Evolutionary conservation across 2,888 invertebrate genomes (phyloP).

Genomic region (Ptilodon capucinus): DNA sequence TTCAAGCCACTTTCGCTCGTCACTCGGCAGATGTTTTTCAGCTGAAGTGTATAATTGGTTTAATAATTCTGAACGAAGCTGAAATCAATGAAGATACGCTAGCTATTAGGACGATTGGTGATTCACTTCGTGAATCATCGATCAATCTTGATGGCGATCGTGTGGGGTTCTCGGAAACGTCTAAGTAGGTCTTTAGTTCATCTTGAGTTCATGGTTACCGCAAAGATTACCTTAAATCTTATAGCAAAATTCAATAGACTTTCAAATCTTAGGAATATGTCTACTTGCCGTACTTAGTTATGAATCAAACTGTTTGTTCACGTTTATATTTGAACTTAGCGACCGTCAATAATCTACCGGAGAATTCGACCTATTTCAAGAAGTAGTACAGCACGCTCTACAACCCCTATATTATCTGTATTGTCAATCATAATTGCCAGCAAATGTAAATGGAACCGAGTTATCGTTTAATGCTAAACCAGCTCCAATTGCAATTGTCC

Average conservation of each 20-base stretch:
- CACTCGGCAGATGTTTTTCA: constrained; percentile 41
- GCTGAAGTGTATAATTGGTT: constrained; percentile 40
- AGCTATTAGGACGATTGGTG: constrained; percentile 30
- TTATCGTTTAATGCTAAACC: constrained; percentile 41
- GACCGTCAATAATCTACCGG: too few species aligned
- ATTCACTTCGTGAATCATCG: constrained; percentile 49
- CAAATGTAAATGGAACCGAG: constrained; percentile 32
- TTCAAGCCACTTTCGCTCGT: constrained; percentile 61
- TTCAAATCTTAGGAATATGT: neutral
- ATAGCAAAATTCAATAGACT: neutral
- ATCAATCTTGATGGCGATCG: constrained; percentile 36
- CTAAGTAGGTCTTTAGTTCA: constrained; percentile 32
- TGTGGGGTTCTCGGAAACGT: constrained; percentile 37
- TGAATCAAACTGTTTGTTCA: too few species aligned
- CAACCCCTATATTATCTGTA: constrained; percentile 11
- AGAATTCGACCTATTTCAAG: neutral
- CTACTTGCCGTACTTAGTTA: neutral
- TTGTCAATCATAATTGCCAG: constrained; percentile 33
- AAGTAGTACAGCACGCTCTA: neutral
- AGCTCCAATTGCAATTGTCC: constrained; percentile 32
- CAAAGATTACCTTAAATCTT: neutral
- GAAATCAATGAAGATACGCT: constrained; percentile 30
- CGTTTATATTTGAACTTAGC: too few species aligned
- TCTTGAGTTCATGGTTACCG: constrained; percentile 4
- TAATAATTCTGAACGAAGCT: constrained; percentile 29